Evolutionary conservation across 2,888 invertebrate genomes (phyloP).

Genomic region (Limenitis camilla): DNA sequence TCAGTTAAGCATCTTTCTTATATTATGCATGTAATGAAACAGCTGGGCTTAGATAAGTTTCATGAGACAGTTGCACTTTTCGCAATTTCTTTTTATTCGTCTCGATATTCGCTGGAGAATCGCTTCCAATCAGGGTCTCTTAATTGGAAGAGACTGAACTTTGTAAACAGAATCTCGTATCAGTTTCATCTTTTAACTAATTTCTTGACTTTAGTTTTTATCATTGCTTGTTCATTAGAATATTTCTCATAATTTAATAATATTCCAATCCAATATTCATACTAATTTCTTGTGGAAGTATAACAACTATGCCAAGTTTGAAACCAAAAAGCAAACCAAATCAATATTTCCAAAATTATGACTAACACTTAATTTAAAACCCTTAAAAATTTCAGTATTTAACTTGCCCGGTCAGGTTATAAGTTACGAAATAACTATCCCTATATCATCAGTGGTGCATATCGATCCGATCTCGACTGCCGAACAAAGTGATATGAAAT

Average conservation of each 20-base stretch:
- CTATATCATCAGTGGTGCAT: conserved; percentile 40
- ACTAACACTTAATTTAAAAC: no score
- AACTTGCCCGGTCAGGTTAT: no score
- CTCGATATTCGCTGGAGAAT: conserved; percentile 35
- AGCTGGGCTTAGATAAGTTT: conserved; percentile 35
- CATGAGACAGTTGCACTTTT: conserved; percentile 36
- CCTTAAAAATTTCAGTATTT: no score
- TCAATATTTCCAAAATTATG: no score
- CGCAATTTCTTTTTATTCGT: conserved; percentile 38
- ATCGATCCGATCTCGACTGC: conserved; percentile 61
- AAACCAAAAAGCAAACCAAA: no score
- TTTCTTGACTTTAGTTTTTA: conserved; percentile 8
- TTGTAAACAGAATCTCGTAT: conserved; percentile 33
- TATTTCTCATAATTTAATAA: no score
- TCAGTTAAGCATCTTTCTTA: no score
- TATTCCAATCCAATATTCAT: no score
- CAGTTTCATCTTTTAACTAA: conserved; percentile 14
- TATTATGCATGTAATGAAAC: conserved; percentile 28
- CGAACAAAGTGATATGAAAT: conserved; percentile 69
- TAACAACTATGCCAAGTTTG: no score
- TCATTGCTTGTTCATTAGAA: no score
- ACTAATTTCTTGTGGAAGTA: no score
- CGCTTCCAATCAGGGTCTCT: conserved; percentile 41
- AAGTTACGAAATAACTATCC: conserved; percentile 25
- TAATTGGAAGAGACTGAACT: conserved; percentile 45